Conservation (phyloP, 92 coral and sea anemone genomes). For the Actinostola sp. region DNA sequence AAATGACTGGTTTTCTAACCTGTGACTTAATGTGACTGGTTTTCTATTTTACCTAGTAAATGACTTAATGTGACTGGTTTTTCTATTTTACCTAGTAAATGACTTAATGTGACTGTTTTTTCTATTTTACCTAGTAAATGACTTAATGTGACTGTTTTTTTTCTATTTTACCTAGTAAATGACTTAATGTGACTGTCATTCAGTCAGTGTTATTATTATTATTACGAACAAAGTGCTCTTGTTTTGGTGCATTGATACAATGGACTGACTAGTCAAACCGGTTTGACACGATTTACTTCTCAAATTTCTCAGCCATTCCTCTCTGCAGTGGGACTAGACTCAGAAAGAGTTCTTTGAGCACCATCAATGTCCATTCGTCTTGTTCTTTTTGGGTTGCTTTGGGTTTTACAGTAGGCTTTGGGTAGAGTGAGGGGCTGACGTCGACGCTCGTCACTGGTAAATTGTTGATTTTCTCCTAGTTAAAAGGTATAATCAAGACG, state of each 20-base stretch:
- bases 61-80: too few species aligned
- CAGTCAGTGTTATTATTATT: too few species aligned
- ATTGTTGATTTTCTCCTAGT: slow-evolving; percentile 37
- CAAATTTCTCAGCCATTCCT: slow-evolving; percentile 26
- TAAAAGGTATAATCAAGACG: background rate
- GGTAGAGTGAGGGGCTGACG: slow-evolving; percentile 5
- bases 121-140: too few species aligned
- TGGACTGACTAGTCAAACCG: slow-evolving; percentile 51
- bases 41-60: too few species aligned
- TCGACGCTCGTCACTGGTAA: slow-evolving; percentile 14
- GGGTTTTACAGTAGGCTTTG: slow-evolving; percentile 50
- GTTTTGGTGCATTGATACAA: slow-evolving; percentile 62
- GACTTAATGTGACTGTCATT: too few species aligned
- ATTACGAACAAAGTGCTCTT: slow-evolving; percentile 54
- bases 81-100: too few species aligned
- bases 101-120: too few species aligned
- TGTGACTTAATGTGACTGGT: too few species aligned
- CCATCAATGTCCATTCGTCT: slow-evolving; percentile 59
- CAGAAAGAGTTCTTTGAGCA: slow-evolving; percentile 38
- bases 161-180: too few species aligned
- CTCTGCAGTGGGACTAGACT: slow-evolving; percentile 43
- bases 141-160: too few species aligned
- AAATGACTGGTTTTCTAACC: too few species aligned
- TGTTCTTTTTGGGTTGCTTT: slow-evolving; percentile 52
- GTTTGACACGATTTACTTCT: slow-evolving; percentile 7